Conservation (phyloP, 2,113 vertebrate species). For the Cebidichthys violaceus region DNA sequence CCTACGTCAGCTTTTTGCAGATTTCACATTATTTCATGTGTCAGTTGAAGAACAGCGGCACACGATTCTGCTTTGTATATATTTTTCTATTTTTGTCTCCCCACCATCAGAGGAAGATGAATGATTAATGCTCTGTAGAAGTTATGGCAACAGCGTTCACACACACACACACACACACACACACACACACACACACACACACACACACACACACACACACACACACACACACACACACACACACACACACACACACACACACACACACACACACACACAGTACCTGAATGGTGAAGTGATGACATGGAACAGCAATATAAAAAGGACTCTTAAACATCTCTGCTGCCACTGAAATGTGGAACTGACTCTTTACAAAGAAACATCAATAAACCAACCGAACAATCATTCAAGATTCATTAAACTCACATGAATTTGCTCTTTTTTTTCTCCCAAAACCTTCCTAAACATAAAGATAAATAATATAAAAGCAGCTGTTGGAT, state of each 20-base stretch:
- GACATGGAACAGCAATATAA: conserved; percentile 27
- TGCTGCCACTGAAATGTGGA: neutral
- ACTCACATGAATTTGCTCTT: neutral
- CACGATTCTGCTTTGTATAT: conserved; percentile 34
- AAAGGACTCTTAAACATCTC: neutral
- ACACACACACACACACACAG: conserved; percentile 43
- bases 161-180: no score
- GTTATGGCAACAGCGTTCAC: conserved; percentile 40
- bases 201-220: no score
- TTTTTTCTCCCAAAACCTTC: neutral
- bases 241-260: no score
- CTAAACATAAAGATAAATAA: conserved; percentile 35
- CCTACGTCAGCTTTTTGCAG: conserved; percentile 48
- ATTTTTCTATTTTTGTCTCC: neutral
- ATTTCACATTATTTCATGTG: conserved; percentile 57
- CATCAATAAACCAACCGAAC: neutral
- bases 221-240: no score
- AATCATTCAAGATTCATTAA: conserved; percentile 15
- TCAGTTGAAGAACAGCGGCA: conserved; percentile 43
- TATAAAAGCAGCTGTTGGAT: conserved; percentile 56
- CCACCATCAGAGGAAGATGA: conserved; percentile 33
- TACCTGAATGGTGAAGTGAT: conserved; percentile 53
- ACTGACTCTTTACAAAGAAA: conserved; percentile 34
- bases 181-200: no score
- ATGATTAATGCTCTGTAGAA: conserved; percentile 55